Evolutionary conservation across 2,888 invertebrate genomes (phyloP), one percentile per base, ranked within the genome.

Genomic region (Saturnia japonica): DNA sequence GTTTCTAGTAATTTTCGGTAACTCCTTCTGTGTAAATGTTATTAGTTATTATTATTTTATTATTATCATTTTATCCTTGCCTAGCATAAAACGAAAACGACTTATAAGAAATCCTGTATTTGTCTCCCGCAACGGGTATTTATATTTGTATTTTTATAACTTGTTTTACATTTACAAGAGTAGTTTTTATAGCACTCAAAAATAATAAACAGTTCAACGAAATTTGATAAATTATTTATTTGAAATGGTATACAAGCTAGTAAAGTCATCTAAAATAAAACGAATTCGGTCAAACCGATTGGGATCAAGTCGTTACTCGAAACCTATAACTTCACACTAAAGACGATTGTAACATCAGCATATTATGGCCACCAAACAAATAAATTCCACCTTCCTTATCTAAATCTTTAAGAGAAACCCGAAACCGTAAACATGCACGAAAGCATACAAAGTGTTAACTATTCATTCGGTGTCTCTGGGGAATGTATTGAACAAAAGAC

Each of bases 401-500:
- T 87, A 81, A 88, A 93, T 94, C 94, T 94, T 89, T 85, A 89
- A 88, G 89, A 86, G 93, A 90, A 94, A 94, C 90, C 89, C 89
- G 90, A 94, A 93, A 93, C 94, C 93, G 89, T 93, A 91, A 91
- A 93, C 91, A 91, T 90, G 88, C 87, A 86, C 87, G 88, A 88
- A 88, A 90, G 86, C 88, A 88, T 85, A 90, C 87, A 85, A 87
- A 85, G 87, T 88, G 88, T 91, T 93, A 92, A 93, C 91, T 91
- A 93, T 92, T 91, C 91, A 91, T 91, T 90, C 87, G 83, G 83
- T 86, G 90, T 89, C 89, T 88, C 88, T 82, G 82, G 90, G 85
- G 91, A 88, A 90, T 91, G 90, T 89, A 91, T 90, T 89, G 92
- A 93, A 93, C 93, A 93, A 94, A 93, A 92, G 93, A 90, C 87